Conservation (phyloP, 2,888 invertebrate species). For the Drosophila gaucha region DNA sequence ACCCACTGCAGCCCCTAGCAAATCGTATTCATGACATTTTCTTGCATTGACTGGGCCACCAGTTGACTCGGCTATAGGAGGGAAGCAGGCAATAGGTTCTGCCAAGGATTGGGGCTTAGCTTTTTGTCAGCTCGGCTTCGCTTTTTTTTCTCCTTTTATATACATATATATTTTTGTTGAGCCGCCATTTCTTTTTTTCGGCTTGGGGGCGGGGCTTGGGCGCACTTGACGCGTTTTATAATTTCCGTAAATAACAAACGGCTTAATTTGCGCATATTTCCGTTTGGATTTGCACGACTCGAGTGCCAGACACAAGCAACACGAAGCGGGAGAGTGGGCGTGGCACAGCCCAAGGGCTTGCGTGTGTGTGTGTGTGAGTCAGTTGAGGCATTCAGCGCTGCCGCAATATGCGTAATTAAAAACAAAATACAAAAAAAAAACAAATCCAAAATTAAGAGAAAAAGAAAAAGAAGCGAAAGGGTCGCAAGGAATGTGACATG, state of each 20-base stretch:
- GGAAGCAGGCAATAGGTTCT: not conserved
- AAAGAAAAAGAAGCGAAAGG: conserved; percentile 15
- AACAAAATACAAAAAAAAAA: conserved; percentile 30
- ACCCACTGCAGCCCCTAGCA: conserved; percentile 29
- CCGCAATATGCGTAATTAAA: conserved; percentile 68
- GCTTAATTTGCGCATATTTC: conserved; percentile 83
- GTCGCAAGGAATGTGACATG: conserved; percentile 33
- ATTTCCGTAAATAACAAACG: conserved; percentile 82
- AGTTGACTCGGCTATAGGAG: conserved; percentile 35
- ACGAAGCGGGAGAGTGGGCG: not conserved
- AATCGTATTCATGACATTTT: conserved; percentile 79
- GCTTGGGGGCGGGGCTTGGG: conserved; percentile 28
- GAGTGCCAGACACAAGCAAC: conserved; percentile 50
- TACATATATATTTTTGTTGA: conserved; percentile 25
- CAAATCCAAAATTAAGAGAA: not conserved
- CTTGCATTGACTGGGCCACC: conserved; percentile 73
- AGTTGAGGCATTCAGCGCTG: conserved; percentile 27
- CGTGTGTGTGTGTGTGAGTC: not conserved
- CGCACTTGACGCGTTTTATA: conserved; percentile 82
- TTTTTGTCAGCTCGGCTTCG: conserved; percentile 26
- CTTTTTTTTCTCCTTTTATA: conserved; percentile 40
- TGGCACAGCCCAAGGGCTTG: conserved; percentile 9
- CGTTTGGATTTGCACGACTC: conserved; percentile 79
- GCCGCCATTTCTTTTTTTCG: conserved; percentile 49
- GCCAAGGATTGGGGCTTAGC: conserved; percentile 2